A percentile compares a stretch with the other conserved stretches of the same genome.
Evolutionary conservation across 2,113 vertebrate genomes (phyloP).

Genomic region (Ctenodactylus gundi): DNA sequence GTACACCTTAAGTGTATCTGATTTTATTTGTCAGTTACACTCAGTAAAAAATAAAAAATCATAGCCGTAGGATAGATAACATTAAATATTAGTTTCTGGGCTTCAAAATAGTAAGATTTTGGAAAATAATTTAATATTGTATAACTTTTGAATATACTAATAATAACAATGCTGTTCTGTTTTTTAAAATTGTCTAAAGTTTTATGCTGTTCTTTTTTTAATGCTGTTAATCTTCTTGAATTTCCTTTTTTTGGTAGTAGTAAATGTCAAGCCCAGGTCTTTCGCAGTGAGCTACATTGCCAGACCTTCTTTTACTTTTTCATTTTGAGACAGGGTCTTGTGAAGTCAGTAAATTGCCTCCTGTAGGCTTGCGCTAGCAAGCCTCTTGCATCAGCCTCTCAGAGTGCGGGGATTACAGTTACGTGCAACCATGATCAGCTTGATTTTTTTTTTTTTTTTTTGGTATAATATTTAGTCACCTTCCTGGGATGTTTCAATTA

Average conservation of each 20-base stretch:
- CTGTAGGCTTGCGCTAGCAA: too few species aligned
- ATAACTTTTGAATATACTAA: background rate
- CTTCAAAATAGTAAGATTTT: conserved; percentile 33
- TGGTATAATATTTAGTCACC: background rate
- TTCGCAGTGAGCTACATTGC: too few species aligned
- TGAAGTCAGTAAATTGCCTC: too few species aligned
- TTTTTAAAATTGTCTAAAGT: background rate
- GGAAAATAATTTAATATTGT: background rate
- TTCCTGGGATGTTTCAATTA: background rate
- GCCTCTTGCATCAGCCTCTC: too few species aligned
- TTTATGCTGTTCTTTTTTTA: too few species aligned
- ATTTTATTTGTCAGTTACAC: background rate
- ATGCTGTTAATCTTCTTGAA: background rate
- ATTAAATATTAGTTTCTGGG: background rate
- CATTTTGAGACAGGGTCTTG: too few species aligned
- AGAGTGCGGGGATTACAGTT: too few species aligned
- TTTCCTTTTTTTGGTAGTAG: background rate
- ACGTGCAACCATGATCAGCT: too few species aligned
- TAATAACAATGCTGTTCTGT: background rate
- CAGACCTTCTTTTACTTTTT: too few species aligned
- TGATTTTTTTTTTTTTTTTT: too few species aligned
- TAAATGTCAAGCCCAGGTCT: too few species aligned
- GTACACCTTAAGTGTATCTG: background rate
- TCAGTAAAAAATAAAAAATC: background rate
- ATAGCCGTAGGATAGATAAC: background rate